A percentile compares a stretch with the other conserved stretches of the same genome.
phyloP scores from a whole-genome alignment of 2,113 vertebrate genomes.

The Halcyon malimbica region DNA sequence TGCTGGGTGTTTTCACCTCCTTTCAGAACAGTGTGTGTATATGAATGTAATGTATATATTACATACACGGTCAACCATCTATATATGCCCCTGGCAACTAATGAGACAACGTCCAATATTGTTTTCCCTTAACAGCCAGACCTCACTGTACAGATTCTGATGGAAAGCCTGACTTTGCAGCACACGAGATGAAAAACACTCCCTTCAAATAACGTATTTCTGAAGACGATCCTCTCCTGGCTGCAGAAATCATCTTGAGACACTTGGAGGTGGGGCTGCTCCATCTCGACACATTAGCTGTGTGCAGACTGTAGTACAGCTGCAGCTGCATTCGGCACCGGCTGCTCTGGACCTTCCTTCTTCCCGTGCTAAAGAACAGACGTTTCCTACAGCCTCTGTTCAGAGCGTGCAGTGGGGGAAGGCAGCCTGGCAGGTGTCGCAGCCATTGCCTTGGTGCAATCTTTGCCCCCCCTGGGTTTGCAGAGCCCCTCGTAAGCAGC shows the following conservation, averaged over 20 bases:
- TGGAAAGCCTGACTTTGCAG: slow-evolving; percentile 21
- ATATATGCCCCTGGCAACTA: neutral
- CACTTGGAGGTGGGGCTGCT: neutral
- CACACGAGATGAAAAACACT: neutral
- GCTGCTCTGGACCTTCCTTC: neutral
- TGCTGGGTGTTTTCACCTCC: slow-evolving; percentile 21
- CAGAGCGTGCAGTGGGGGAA: accelerated
- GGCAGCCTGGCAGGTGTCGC: neutral
- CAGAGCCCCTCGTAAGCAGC: neutral
- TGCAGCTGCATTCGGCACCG: neutral
- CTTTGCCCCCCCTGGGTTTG: neutral
- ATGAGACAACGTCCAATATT: slow-evolving; percentile 9
- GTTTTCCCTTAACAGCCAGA: slow-evolving; percentile 27
- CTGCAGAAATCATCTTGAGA: neutral
- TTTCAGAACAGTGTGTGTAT: slow-evolving; percentile 15
- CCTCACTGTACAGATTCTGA: neutral
- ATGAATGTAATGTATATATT: neutral
- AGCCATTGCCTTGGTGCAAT: neutral
- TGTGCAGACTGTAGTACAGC: slow-evolving; percentile 6
- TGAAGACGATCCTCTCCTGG: slow-evolving; percentile 4
- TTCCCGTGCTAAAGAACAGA: neutral
- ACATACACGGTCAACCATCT: slow-evolving; percentile 16
- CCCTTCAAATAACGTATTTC: neutral
- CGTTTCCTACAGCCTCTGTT: neutral
- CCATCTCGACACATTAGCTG: neutral